A percentile compares a stretch with the other conserved stretches of the same genome.
phyloP scores from a whole-genome alignment of 2,888 invertebrate species.

The Temnothorax ravouxi region DNA sequence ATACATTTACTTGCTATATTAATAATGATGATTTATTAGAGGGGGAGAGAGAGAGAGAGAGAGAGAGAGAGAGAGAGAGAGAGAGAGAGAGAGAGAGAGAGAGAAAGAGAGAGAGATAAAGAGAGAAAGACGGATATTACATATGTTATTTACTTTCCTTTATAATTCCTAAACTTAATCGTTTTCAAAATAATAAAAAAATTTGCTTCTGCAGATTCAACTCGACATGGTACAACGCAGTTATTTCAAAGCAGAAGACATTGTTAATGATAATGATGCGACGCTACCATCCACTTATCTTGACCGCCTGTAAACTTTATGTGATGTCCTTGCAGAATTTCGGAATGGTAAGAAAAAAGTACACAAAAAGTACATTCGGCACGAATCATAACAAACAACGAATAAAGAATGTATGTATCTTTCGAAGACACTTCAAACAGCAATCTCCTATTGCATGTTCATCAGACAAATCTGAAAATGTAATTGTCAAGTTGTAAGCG shows the following conservation, averaged over 20 bases:
- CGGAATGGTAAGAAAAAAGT: slow-evolving; percentile 27
- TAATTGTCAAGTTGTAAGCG: too few relatives aligned
- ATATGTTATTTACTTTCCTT: neutral
- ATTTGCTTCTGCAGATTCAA: slow-evolving; percentile 3
- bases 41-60: neutral
- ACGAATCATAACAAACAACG: neutral
- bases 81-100: neutral
- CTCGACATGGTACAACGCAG: slow-evolving; percentile 1
- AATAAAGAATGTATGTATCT: neutral
- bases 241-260: neutral
- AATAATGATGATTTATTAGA: neutral
- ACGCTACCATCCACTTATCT: neutral
- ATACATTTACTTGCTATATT: neutral
- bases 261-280: slow-evolving; percentile 19
- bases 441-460: too few relatives aligned
- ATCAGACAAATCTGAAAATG: too few relatives aligned
- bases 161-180: neutral
- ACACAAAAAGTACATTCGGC: neutral
- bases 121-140: neutral
- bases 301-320: slow-evolving; percentile 20
- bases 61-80: neutral
- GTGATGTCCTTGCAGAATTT: slow-evolving; percentile 29
- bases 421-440: neutral
- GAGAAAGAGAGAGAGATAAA: neutral
- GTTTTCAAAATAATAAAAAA: neutral